Base-by-base conservation (phyloP, 2,113 vertebrate species). In the Mobula hypostoma region DNA sequence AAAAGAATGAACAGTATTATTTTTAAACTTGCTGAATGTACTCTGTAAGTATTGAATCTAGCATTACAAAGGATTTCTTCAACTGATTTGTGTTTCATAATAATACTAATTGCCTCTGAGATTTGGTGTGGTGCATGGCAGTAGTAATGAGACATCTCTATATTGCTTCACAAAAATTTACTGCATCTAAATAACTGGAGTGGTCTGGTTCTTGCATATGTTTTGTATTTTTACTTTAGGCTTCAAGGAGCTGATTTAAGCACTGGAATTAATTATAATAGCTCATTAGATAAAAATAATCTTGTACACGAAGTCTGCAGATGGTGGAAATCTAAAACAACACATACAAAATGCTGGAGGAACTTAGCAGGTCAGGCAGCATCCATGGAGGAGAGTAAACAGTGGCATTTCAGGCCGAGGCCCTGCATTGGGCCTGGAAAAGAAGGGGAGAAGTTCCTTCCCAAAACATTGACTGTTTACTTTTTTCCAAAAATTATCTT, bases 201-300 rank as follows among this genome's bases (percentile, higher is more conserved):
- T 32, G 85, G 29, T 32, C 85, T 66, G 61, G 29, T 68, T 90
- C 61, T 90, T 90, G 85, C 85, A 68, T 90, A 24, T n/a, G 61
- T 32, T 90, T 66, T 66, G 61, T 68, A 66, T 90, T 90, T n/a
- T 66, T 85, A 58, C 27, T 68, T 32, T 32, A 66, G 85, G 61
- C n/a, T 90, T 66, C 32, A 66, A 90, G 32, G 63, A n/a, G 61
- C 58, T 68, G 85, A 66, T 6, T 66, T 90, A 68, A 90, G 61
- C 63, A 15, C 61, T 66, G 61, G 61, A 90, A 32, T 90, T 90
- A 90, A 68, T 90, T 90, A 66, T 66, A n/a, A 63, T 9, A n/a
- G 61, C 66, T n/a, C 58, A 66, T 36, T 63, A 32, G 61, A n/a
- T 66, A 68, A 90, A 90, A 90, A n/a, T 90, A 63, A 88, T 88